These are phyloP conservation scores for Dryas iulia DNA, from an alignment of 1,140 invertebrate genomes.

Conservation along the genomic window DNA sequence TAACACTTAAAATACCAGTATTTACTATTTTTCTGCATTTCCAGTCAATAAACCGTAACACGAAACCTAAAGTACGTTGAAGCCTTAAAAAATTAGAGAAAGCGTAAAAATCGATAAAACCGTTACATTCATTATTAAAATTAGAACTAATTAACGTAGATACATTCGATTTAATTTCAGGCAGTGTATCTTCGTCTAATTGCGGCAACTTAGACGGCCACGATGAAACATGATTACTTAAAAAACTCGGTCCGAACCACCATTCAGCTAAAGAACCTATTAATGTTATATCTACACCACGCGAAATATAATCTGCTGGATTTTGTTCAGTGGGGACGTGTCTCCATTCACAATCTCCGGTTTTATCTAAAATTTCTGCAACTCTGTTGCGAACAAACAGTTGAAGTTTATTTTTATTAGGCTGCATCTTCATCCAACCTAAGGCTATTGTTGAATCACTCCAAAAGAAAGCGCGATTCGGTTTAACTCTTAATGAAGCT, in stretches of 20 bases:
- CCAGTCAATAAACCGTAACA: slow-evolving; percentile 29
- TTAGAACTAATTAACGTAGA: background rate
- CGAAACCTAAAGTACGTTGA: slow-evolving; percentile 19
- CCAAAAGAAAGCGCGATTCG: slow-evolving; percentile 18
- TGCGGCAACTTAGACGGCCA: background rate
- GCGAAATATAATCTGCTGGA: slow-evolving; percentile 30
- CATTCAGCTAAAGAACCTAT: slow-evolving; percentile 11
- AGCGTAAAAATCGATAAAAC: slow-evolving; percentile 29
- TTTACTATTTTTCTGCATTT: slow-evolving; percentile 17
- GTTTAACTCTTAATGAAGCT: background rate
- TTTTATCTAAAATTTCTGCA: slow-evolving; percentile 19
- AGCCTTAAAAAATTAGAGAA: slow-evolving; percentile 35
- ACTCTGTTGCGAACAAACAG: slow-evolving; percentile 18
- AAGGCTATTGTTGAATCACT: slow-evolving; percentile 30
- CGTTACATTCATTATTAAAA: background rate
- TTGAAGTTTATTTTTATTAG: slow-evolving; percentile 12
- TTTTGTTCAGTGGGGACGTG: slow-evolving; percentile 26
- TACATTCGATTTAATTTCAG: background rate
- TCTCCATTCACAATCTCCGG: slow-evolving; percentile 23
- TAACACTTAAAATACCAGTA: background rate
- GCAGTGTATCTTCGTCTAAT: background rate
- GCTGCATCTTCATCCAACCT: slow-evolving; percentile 21
- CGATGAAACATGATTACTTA: slow-evolving; percentile 3
- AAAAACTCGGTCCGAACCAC: slow-evolving; percentile 29
- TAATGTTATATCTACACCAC: slow-evolving; percentile 15